Conservation (phyloP, 2,797 vertebrate species). For the Acanthis flammea region DNA sequence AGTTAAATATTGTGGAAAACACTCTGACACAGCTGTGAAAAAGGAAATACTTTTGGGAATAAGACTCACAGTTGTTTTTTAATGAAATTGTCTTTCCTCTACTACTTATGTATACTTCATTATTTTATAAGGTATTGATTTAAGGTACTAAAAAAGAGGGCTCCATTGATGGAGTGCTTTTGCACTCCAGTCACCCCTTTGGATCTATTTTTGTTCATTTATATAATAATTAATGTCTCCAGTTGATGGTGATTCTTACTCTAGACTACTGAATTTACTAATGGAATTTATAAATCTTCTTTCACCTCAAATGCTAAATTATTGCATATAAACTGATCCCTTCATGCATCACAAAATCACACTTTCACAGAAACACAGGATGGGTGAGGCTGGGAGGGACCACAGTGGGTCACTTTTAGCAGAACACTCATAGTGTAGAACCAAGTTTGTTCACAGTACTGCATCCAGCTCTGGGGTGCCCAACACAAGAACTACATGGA, state of each 20-base stretch:
- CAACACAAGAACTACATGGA: not conserved
- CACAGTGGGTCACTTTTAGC: not conserved
- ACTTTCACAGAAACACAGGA: not conserved
- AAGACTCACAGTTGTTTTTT: not conserved
- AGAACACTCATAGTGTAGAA: not conserved
- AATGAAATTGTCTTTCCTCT: not conserved
- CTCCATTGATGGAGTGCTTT: not conserved
- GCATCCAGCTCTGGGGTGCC: not conserved
- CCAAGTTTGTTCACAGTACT: not conserved
- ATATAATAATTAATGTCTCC: not conserved
- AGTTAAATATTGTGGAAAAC: not conserved
- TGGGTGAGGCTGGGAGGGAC: not conserved
- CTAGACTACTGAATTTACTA: not conserved
- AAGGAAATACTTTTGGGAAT: not conserved
- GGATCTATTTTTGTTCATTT: not conserved
- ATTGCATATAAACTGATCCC: not conserved
- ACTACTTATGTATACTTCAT: not conserved
- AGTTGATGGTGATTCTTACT: not conserved
- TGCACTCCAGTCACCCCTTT: not conserved
- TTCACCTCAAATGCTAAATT: not conserved
- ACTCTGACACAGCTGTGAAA: not conserved
- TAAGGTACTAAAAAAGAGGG: not conserved
- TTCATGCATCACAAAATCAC: not conserved
- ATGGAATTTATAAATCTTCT: not conserved
- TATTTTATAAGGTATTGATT: not conserved